Conservation (phyloP, 2,797 vertebrate species). For the Hapalemur alaotrensis region DNA sequence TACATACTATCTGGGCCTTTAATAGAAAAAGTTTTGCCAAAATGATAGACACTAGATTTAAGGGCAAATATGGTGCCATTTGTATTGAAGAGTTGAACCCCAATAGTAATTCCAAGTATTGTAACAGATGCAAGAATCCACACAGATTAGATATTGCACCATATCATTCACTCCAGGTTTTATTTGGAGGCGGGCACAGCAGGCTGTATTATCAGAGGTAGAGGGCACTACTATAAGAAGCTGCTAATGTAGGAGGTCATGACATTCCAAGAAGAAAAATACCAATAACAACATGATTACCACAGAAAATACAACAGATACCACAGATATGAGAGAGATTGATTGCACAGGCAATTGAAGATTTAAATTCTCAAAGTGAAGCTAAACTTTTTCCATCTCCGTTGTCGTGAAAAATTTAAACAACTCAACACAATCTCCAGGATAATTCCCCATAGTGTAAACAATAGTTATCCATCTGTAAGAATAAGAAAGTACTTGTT, state of each 20-base stretch:
- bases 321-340: neutral
- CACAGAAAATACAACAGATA: neutral
- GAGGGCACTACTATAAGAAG: too few relatives aligned
- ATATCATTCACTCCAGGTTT: neutral
- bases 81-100: neutral
- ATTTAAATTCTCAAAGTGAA: conserved; percentile 47
- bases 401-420: conserved; percentile 50
- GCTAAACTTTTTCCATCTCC: conserved; percentile 1
- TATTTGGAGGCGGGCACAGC: neutral
- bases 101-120: neutral
- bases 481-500: conserved; percentile 27
- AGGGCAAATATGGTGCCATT: neutral
- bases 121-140: neutral
- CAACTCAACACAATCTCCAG: neutral
- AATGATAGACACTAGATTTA: neutral
- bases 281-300: neutral
- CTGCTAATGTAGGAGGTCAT: neutral
- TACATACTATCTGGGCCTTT: neutral
- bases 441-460: neutral
- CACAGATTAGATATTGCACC: too few relatives aligned
- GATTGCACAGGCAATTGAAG: neutral
- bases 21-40: neutral
- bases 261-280: neutral
- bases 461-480: neutral
- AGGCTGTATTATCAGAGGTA: neutral